These are phyloP conservation scores for Hippopotamus amphibius DNA, from an alignment of 2,113 vertebrate species.

Conservation along the genomic window DNA sequence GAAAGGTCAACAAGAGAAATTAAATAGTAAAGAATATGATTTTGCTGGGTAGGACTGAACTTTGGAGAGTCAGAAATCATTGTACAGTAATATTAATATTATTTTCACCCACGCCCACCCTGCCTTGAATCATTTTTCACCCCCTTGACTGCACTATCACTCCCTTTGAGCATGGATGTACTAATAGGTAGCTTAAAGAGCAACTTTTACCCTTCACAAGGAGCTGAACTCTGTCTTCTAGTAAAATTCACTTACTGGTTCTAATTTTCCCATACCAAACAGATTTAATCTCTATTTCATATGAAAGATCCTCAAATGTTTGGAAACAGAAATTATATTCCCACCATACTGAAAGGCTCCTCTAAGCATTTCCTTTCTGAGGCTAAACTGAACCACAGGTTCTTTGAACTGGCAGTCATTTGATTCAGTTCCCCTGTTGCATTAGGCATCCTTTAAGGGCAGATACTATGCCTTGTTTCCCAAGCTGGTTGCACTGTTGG, in stretches of 20 bases:
- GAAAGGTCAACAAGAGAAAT: neutral
- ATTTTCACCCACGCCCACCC: neutral
- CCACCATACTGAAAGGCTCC: neutral
- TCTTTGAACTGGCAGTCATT: neutral
- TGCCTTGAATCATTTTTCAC: accelerated
- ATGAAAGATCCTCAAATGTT: neutral
- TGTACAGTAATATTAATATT: neutral
- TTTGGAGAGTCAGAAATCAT: neutral
- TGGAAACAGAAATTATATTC: neutral
- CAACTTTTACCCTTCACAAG: neutral
- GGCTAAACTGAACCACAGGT: neutral
- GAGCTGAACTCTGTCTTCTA: neutral
- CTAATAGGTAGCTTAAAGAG: neutral
- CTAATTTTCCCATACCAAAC: neutral
- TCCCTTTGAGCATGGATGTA: neutral
- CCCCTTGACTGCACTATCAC: neutral
- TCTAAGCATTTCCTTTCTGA: neutral
- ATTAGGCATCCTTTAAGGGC: neutral
- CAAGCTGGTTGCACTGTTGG: neutral
- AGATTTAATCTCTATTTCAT: neutral
- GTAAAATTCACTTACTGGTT: neutral
- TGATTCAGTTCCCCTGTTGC: neutral
- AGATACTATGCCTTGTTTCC: neutral
- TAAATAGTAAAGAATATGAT: neutral
- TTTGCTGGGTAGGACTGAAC: neutral